Percentiles rank a stretch among this genome's conserved stretches.
These are phyloP conservation scores for Tringa solitaria DNA, from an alignment of 2,113 vertebrate species.

Conservation along the genomic window DNA sequence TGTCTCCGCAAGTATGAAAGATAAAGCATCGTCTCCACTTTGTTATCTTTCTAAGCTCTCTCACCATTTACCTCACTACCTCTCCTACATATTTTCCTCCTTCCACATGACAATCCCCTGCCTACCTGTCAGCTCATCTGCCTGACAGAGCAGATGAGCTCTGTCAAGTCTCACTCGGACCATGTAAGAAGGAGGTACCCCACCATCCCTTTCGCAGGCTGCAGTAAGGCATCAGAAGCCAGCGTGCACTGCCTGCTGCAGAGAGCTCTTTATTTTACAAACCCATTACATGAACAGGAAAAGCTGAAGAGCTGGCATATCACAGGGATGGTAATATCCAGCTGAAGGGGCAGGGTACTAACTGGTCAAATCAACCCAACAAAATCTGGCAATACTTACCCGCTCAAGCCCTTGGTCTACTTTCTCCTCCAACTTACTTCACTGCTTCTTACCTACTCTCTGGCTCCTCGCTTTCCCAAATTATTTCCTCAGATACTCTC, in stretches of 20 bases:
- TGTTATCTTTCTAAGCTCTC: not conserved
- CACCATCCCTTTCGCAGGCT: not conserved
- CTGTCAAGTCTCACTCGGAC: not conserved
- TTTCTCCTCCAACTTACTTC: not conserved
- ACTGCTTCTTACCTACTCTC: not conserved
- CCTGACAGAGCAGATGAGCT: not conserved
- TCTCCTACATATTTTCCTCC: not conserved
- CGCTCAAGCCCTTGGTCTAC: not conserved
- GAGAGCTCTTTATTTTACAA: not conserved
- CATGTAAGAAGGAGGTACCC: not conserved
- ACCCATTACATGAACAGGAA: not conserved
- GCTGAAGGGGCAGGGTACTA: not conserved
- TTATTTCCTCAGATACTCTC: not conserved
- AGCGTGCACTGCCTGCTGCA: not conserved
- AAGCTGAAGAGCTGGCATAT: not conserved
- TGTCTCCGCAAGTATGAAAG: not conserved
- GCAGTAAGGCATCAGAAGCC: not conserved
- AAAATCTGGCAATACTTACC: not conserved
- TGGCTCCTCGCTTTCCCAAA: not conserved
- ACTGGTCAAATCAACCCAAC: not conserved
- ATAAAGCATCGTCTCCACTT: not conserved
- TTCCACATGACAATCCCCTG: not conserved
- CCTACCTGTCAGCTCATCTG: not conserved
- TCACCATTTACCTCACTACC: not conserved
- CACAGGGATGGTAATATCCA: not conserved